These are phyloP conservation scores for Aramus guarauna DNA, from an alignment of 2,113 vertebrate genomes.

Conservation along the genomic window DNA sequence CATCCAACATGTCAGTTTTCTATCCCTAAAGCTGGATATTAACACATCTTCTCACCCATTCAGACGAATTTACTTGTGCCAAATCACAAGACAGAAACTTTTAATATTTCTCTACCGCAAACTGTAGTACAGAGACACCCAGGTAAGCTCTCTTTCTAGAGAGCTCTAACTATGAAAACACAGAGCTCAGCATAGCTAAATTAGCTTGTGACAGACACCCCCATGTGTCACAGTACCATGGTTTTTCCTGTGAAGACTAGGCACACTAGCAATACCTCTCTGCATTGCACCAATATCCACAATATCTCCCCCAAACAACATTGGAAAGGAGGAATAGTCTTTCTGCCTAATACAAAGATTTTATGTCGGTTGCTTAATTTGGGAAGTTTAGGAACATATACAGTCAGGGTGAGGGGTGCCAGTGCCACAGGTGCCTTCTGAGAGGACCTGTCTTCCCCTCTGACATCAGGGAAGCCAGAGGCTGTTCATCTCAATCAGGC, in stretches of 20 bases:
- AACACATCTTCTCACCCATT: background rate
- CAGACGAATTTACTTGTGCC: background rate
- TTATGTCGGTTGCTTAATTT: background rate
- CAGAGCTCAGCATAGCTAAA: background rate
- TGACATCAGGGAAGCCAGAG: background rate
- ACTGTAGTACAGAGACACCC: background rate
- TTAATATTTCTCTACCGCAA: background rate
- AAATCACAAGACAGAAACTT: background rate
- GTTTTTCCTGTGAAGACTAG: background rate
- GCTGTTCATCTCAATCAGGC: background rate
- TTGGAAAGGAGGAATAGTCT: background rate
- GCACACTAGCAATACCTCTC: background rate
- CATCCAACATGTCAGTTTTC: background rate
- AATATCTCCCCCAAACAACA: background rate
- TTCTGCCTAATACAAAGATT: background rate
- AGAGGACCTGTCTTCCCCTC: background rate
- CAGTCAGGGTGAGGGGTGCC: accelerated
- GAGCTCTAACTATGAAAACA: background rate
- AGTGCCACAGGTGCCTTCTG: background rate
- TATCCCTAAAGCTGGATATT: background rate
- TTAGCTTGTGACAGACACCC: background rate
- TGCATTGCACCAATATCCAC: background rate
- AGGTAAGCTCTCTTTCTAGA: background rate
- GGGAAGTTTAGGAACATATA: background rate
- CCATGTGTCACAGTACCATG: background rate